These are phyloP conservation scores for Drosophila eugracilis DNA, from an alignment of 1,140 invertebrate genomes.

Conservation along the genomic window DNA sequence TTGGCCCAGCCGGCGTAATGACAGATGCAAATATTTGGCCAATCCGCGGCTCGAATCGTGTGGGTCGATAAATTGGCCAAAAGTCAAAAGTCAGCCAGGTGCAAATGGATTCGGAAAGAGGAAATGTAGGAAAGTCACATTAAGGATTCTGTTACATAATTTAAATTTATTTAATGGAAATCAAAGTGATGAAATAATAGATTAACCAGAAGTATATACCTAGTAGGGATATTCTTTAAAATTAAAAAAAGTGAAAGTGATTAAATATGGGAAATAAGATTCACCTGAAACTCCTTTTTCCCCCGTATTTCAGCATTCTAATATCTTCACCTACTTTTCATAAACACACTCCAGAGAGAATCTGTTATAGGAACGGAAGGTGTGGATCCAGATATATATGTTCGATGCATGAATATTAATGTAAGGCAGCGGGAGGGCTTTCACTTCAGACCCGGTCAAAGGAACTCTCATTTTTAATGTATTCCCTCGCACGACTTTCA, in stretches of 20 bases:
- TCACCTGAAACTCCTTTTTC: not conserved
- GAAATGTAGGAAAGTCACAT: not conserved
- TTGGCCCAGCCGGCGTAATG: conserved; percentile 46
- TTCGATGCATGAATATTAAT: conserved; percentile 72
- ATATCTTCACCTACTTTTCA: conserved; percentile 30
- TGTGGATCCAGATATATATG: conserved; percentile 11
- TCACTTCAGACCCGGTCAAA: conserved; percentile 46
- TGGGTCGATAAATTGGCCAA: conserved; percentile 42
- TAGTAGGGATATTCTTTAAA: not conserved
- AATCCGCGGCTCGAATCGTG: conserved; percentile 14
- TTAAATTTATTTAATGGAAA: not conserved
- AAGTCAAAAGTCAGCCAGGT: conserved; percentile 29
- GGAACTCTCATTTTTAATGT: conserved; percentile 67
- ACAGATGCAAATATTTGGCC: conserved; percentile 64
- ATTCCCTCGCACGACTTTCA: conserved; percentile 76
- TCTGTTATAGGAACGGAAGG: not conserved
- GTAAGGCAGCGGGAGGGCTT: conserved; percentile 26
- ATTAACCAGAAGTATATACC: too few species aligned
- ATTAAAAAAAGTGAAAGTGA: not conserved
- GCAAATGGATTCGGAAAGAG: conserved; percentile 8
- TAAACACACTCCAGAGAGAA: conserved; percentile 8
- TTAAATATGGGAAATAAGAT: not conserved
- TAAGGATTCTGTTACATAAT: not conserved
- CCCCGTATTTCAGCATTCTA: not conserved
- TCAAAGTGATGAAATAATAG: too few species aligned